Evolutionary conservation across 2,113 vertebrate genomes (phyloP).

Genomic region (Barbus barbus): DNA sequence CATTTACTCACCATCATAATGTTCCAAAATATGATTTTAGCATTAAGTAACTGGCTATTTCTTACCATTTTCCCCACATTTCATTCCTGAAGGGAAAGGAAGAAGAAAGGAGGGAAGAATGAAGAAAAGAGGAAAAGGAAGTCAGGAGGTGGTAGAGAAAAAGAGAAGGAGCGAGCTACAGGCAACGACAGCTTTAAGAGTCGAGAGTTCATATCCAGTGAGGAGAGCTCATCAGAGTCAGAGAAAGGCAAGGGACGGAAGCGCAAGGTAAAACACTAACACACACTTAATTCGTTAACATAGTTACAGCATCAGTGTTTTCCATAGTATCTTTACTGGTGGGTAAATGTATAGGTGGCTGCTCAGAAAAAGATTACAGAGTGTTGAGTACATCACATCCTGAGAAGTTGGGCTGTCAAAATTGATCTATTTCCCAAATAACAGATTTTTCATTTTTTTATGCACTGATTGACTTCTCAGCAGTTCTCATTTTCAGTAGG

Average conservation of each 20-base stretch:
- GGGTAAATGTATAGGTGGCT: not conserved
- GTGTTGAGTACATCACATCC: not conserved
- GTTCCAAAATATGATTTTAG: not conserved
- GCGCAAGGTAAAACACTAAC: constrained; percentile 47
- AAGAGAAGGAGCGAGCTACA: constrained; percentile 71
- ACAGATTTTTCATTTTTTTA: not conserved
- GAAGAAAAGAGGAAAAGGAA: constrained; percentile 72
- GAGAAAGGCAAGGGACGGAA: constrained; percentile 75
- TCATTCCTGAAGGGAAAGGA: constrained; percentile 62
- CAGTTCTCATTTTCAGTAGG: no score
- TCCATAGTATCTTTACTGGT: not conserved
- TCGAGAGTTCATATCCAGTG: constrained; percentile 86
- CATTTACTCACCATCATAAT: not conserved
- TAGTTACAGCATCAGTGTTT: not conserved
- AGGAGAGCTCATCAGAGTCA: constrained; percentile 83
- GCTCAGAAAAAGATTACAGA: not conserved
- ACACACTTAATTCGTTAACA: not conserved
- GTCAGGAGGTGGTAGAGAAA: constrained; percentile 56
- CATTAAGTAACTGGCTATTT: not conserved
- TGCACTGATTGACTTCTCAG: not conserved
- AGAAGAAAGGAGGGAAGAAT: constrained; percentile 76
- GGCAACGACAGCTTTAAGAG: constrained; percentile 82
- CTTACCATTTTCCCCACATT: not conserved
- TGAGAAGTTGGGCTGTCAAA: not conserved
- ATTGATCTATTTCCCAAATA: not conserved